Evolutionary conservation across 2,113 vertebrate species (phyloP), one percentile per base, ranked within the genome.

Genomic region (Gymnorhina tibicen): DNA sequence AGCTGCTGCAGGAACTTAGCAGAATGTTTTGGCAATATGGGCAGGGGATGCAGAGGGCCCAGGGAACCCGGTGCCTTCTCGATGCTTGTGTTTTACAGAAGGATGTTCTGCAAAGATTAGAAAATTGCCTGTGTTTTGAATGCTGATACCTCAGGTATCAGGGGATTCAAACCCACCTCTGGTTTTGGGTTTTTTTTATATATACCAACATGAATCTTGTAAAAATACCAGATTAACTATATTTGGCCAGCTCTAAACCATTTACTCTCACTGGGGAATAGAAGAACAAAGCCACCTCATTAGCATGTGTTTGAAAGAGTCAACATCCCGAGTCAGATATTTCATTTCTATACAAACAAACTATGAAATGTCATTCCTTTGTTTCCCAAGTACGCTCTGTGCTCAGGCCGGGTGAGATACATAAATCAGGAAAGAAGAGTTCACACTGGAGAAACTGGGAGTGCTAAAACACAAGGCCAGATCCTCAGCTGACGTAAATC

Each of bases 291-390:
- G 76, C 55, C 50, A 85, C 63, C 82, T 93, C 92, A 92, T 96
- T 96, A 95, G 67, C 90, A 91, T 91, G 85, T 92, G 91, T 93
- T 91, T 93, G 91, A 83, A 85, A 87, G 85, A 91, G 87, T 95
- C 91, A 96, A 67, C 80, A 89, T 85, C 78, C 82, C 0, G 1
- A 91, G 91, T 83, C 90, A 94, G 90, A 88, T 91, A 90, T 91
- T 87, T 94, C 78, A 91, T 93, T 94, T 94, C 93, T 91, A 67
- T 91, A 83, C 81, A 97, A 95, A 89, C 86, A 95, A 92, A 94
- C 78, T 66, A 93, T 52, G 85, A 96, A 96, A 96, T 96, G 91
- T 87, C 95, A 91, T 75, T 88, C 93, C 56, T 93, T 97, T 97
- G 93, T 96, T 96, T 95, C 70, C 70, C 0, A 3, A 53, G 87